A percentile compares a stretch with the other conserved stretches of the same genome.
Evolutionary conservation across 2,888 invertebrate species (phyloP).

Genomic region (Drosophila hawaiiensis): DNA sequence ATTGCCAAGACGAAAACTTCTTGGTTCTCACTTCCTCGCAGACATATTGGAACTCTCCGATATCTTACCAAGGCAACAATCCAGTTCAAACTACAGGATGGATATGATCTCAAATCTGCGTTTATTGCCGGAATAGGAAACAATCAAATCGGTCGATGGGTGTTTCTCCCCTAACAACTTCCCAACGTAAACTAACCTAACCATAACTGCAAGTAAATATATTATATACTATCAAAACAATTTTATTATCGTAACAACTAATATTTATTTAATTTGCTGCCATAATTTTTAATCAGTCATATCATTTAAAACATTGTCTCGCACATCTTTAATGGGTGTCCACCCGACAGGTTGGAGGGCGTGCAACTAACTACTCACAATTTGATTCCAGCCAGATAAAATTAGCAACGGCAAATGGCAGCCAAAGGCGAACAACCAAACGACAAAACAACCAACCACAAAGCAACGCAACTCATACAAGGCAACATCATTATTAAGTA

Average conservation of each 20-base stretch:
- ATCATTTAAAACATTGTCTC: constrained; percentile 27
- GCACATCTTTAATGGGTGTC: constrained; percentile 52
- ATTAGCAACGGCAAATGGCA: constrained; percentile 63
- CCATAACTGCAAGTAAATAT: background rate
- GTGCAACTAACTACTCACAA: constrained; percentile 51
- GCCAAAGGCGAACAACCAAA: constrained; percentile 61
- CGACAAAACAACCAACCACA: constrained; percentile 56
- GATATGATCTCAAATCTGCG: too few relatives aligned
- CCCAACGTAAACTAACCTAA: background rate
- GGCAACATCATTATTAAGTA: constrained; percentile 81
- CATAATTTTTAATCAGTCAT: background rate
- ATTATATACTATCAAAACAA: background rate
- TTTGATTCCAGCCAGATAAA: constrained; percentile 40
- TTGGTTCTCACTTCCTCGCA: background rate
- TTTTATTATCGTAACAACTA: background rate
- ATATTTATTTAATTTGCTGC: background rate
- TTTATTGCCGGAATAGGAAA: background rate
- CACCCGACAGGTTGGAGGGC: constrained; percentile 18
- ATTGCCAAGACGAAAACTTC: background rate
- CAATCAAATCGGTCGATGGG: background rate
- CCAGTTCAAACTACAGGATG: background rate
- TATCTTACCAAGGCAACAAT: background rate
- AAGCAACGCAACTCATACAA: constrained; percentile 33
- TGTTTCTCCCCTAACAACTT: background rate
- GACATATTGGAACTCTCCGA: background rate